Evolutionary conservation across 2,113 vertebrate species (phyloP).

Genomic region (Amia ocellicauda): DNA sequence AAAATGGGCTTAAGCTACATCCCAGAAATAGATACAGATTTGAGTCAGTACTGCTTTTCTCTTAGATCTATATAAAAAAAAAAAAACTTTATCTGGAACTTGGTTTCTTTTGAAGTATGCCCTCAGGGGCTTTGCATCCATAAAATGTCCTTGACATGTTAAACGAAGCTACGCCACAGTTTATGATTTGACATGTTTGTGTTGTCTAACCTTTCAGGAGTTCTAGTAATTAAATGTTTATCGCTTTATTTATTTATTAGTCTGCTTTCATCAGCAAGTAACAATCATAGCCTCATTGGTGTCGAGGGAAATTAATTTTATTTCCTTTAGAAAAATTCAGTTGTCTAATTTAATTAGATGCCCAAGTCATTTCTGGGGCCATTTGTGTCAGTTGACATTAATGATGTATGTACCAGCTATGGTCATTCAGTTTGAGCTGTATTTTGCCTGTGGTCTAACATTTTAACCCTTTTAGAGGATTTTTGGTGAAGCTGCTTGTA

Average conservation of each 20-base stretch:
- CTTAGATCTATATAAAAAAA: no score
- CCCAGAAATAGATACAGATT: no score
- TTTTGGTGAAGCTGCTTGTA: no score
- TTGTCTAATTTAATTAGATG: neutral
- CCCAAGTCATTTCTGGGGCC: neutral
- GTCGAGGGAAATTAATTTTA: slow-evolving; percentile 17
- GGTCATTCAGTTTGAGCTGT: neutral
- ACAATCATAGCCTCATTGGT: slow-evolving; percentile 10
- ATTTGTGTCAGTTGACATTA: slow-evolving; percentile 2
- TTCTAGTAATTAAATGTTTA: neutral
- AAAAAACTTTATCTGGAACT: no score
- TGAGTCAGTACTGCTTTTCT: no score
- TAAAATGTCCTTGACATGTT: no score
- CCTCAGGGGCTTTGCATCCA: no score
- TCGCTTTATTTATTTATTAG: neutral
- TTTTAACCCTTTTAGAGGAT: neutral
- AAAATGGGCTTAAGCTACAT: no score
- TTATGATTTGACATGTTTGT: neutral
- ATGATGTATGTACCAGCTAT: no score
- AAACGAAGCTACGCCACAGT: slow-evolving; percentile 5
- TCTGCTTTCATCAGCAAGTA: neutral
- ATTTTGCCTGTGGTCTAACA: neutral
- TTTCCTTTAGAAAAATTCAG: slow-evolving; percentile 15
- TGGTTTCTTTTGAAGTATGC: no score
- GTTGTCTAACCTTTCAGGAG: neutral